Evolutionary conservation across 1,140 invertebrate species (phyloP), one percentile per base, ranked within the genome.

Genomic region (Scylla paramamosain): DNA sequence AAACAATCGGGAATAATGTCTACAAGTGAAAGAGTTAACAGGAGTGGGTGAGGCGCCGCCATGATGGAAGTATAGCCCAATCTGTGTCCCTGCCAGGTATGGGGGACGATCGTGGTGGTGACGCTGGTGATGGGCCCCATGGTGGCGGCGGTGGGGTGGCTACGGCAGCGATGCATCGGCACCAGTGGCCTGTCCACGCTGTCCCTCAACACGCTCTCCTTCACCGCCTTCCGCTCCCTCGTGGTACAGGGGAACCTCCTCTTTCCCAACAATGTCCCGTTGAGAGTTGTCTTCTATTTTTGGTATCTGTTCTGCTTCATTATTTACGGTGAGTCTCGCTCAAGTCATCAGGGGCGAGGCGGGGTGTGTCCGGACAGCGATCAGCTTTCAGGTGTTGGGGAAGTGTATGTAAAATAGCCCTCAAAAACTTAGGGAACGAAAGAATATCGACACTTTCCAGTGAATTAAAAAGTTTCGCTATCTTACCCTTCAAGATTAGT

Each of bases 261-360:
- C 12, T 4, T 0, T 8, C 87, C 88, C 32, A 52, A 39, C 31
- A 0, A 67, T 12, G 31, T 46, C 46, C 31, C 29, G 31, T 45
- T 90, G 10, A n/a, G 67, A 12, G 14, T 89, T 3, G 31, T 94
- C 45, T 94, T 90, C 59, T n/a, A 90, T 0, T 32, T 28, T 1
- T 94, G 93, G 93, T 94, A 83, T 25, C 52, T 94, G 29, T 94
- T 94, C 87, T 94, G 86, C 31, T 94, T 94, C 32, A 82, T 82
- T 82, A 67, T 94, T 12, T 94, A 90, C 45, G 93, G 93, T 94
- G 39, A 77, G 87, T 31, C 31, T 52, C 14, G 31, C 16, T 0
- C 12, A 32, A 88, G 8, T 4, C 25, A 31, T 88, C 12, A 39
- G 39, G 39, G 39, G 6, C 6, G 39, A 39, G 39, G 39, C 6